Evolutionary conservation across 2,888 invertebrate genomes (phyloP).

Genomic region (Lottia scabra): DNA sequence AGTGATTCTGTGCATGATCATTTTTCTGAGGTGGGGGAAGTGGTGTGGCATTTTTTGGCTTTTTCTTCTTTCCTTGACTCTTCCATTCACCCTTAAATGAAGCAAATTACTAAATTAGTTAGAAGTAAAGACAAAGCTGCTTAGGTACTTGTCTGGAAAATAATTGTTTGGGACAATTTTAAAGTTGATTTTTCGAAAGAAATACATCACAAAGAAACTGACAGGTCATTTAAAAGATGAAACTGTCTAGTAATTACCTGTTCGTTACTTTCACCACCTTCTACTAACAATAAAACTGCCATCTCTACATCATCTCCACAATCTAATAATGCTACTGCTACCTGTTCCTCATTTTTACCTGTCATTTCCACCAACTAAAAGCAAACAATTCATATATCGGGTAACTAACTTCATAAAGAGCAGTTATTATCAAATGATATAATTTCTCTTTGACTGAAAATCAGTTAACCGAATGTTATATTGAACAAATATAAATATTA

Average conservation of each 20-base stretch:
- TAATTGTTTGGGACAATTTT: too few species aligned
- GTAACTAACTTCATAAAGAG: too few species aligned
- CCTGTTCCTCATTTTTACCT: slow-evolving; percentile 89
- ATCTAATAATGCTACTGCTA: slow-evolving; percentile 91
- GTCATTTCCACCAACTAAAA: slow-evolving; percentile 87
- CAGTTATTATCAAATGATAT: too few species aligned
- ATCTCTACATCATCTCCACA: slow-evolving; percentile 88
- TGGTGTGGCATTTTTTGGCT: slow-evolving; percentile 42
- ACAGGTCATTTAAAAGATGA: too few species aligned
- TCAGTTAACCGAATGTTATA: too few species aligned
- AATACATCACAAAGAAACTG: too few species aligned
- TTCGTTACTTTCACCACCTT: slow-evolving; percentile 77
- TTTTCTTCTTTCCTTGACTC: slow-evolving; percentile 60
- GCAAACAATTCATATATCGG: background rate
- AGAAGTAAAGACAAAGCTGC: too few species aligned
- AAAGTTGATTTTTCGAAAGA: too few species aligned
- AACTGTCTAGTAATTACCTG: slow-evolving; percentile 71
- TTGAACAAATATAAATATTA: background rate
- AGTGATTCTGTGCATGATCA: slow-evolving; percentile 40
- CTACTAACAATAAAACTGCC: slow-evolving; percentile 85
- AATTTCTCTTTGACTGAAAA: too few species aligned
- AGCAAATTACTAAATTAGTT: background rate
- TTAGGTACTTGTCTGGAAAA: too few species aligned
- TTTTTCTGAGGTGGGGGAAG: slow-evolving; percentile 33
- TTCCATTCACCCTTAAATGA: slow-evolving; percentile 55